A percentile compares a stretch with the other conserved stretches of the same genome.
Conservation (phyloP, 2,113 vertebrate species). For the rabbit (Oryctolagus cuniculus) region DNA sequence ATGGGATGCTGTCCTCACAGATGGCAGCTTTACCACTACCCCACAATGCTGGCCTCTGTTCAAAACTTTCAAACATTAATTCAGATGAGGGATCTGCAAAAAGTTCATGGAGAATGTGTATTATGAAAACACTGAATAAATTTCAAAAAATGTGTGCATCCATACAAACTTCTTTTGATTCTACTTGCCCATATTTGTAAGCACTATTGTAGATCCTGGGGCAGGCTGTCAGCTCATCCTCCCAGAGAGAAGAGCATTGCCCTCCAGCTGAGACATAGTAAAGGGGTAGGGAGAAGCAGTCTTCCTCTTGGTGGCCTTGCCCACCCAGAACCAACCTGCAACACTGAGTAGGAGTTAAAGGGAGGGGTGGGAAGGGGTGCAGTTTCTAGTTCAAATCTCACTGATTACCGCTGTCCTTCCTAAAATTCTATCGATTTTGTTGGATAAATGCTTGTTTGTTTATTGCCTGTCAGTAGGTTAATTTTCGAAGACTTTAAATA, state of each 20-base stretch:
- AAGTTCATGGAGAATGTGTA: too few species aligned
- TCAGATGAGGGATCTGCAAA: too few species aligned
- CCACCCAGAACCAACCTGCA: background rate
- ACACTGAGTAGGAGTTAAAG: background rate
- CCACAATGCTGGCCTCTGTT: too few species aligned
- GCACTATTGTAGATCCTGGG: background rate
- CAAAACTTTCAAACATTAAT: too few species aligned
- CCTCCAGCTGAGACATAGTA: background rate
- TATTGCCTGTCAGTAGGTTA: background rate
- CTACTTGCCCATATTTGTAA: too few species aligned
- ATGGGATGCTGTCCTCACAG: too few species aligned
- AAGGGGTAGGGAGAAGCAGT: background rate
- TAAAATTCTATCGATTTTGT: background rate
- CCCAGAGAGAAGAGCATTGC: background rate
- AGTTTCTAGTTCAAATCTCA: background rate
- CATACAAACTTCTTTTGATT: too few species aligned
- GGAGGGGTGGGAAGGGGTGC: fast-evolving
- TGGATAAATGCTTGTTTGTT: background rate
- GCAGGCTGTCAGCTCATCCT: background rate
- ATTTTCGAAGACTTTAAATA: conserved; percentile 40
- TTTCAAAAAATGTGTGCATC: too few species aligned
- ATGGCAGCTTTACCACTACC: too few species aligned
- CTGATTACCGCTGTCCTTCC: background rate
- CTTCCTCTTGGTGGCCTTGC: background rate
- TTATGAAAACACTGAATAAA: too few species aligned